A percentile compares a stretch with the other conserved stretches of the same genome.
Conservation (phyloP, 2,113 vertebrate genomes). For the Gallinago undulata region DNA sequence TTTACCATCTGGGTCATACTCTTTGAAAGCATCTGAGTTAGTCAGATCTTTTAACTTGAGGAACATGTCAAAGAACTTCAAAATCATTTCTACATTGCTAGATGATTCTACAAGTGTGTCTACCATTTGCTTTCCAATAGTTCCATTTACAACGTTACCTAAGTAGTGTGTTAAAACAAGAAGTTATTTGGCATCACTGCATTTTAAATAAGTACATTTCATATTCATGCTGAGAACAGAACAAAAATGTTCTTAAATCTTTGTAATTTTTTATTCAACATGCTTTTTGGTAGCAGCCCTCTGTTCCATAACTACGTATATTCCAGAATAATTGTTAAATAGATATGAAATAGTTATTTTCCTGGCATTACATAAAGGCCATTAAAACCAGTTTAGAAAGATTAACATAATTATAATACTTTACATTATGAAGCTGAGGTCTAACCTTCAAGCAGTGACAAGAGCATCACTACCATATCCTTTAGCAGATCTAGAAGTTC, state of each 20-base stretch:
- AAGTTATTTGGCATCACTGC: background rate
- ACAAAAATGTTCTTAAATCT: background rate
- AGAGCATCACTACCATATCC: conserved; percentile 99
- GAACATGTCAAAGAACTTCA: conserved; percentile 99
- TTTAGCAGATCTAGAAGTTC: conserved; percentile 96
- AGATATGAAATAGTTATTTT: background rate
- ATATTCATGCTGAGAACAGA: background rate
- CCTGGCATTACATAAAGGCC: background rate
- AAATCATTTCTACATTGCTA: conserved; percentile 97
- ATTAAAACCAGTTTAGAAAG: background rate
- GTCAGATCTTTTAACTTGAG: conserved; percentile 98
- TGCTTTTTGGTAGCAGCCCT: background rate
- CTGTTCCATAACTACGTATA: background rate
- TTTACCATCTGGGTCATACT: conserved; percentile 91
- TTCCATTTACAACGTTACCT: conserved; percentile 98
- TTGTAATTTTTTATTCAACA: background rate
- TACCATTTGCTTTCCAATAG: conserved; percentile 99
- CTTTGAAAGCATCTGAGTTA: conserved; percentile 93
- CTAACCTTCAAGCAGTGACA: conserved; percentile 96
- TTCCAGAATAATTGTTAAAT: background rate
- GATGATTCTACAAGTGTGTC: conserved; percentile 97
- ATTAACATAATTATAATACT: background rate
- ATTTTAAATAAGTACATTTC: background rate
- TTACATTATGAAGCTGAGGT: background rate
- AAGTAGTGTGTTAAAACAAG: conserved; percentile 42